Evolutionary conservation across 2,113 vertebrate species (phyloP), one percentile per base, ranked within the genome.

Genomic region (Pterocles gutturalis): DNA sequence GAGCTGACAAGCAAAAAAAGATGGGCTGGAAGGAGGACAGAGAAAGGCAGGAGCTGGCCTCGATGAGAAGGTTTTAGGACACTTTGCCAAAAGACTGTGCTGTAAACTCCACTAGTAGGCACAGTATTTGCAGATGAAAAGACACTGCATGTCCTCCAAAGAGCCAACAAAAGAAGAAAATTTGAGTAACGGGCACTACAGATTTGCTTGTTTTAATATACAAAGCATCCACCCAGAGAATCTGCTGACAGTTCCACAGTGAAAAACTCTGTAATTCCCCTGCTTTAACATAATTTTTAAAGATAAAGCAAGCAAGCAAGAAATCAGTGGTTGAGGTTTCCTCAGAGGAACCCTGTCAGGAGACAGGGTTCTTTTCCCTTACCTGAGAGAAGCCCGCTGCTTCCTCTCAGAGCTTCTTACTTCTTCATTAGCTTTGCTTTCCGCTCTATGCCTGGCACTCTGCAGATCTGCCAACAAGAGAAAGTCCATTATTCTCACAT

Each of bases 361-460:
- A 87, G 57, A 6, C 46, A 72, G 20, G 2, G 10, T 6, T 71
- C 22, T 31, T 34, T n/a, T 26, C 3, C 1, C 93, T 98, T 98
- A 99, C 99, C 99, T 99, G 92, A 99, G 98, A 28, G 98, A 98
- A 36, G 98, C 98, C 48, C 99, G 97, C 92, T 98, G 99, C 97
- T 99, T 99, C 98, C 99, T 99, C 95, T 99, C 99, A 87, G 98
- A 98, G 96, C 97, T 98, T 95, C 99, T 99, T 87, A 97, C 97
- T 95, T 99, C 99, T 97, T 99, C 99, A 2, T 98, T 96, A 65
- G 98, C 98, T 98, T 99, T 99, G 98, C 97, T 98, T 83, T 99
- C 99, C 48, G 98, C 98, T 97, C 99, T 98, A 82, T 99, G 98
- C 96, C 98, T 99, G 57, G 98, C 95, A 97, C 98, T 98, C 97